Evolutionary conservation across 1,140 invertebrate species (phyloP), one percentile per base, ranked within the genome.

Genomic region (Polypedilum vanderplanki): DNA sequence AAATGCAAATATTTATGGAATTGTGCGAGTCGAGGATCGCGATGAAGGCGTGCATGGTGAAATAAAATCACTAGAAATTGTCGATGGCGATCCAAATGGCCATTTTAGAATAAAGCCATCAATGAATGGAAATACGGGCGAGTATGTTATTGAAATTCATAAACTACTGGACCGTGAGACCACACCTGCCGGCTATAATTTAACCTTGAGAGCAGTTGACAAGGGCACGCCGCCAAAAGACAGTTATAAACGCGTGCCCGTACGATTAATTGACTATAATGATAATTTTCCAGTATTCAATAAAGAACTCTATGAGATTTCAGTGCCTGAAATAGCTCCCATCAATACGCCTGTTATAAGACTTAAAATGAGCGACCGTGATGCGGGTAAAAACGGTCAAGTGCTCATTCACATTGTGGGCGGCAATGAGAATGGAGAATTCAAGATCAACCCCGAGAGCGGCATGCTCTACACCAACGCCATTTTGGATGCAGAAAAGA

Each of bases 221-320:
- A 86, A 86, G 1, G 96, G 96, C 10, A 87, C 86, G 73, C 96
- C 95, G 0, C 88, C 91, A 3, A 84, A 87, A 75, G 87, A 89
- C 78, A 91, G 89, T 57, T 93, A 91, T 80, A 89, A 91, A 80
- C 88, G 87, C 10, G 86, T 94, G 12, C 88, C 90, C 0, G 91
- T 94, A 15, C 86, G 89, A 77, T 84, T 97, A n/a, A 85, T 89
- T 3, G 93, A 95, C 79, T 81, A 90, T 15, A 93, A 94, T 79
- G 93, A 96, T 80, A 93, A 94, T 79, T 88, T 90, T 0, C 94
- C 95, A 1, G 88, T 95, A 40, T 98, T 98, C 83, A 92, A 91
- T 77, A 88, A 91, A 76, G 90, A 95, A 82, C 87, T 94, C 67
- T 98, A 97, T 80, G 91, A 95, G 80, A 91, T 94, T 15, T 90